A percentile compares a stretch with the other conserved stretches of the same genome.
Evolutionary conservation across 2,113 vertebrate species (phyloP).

Genomic region (Sylvia atricapilla): DNA sequence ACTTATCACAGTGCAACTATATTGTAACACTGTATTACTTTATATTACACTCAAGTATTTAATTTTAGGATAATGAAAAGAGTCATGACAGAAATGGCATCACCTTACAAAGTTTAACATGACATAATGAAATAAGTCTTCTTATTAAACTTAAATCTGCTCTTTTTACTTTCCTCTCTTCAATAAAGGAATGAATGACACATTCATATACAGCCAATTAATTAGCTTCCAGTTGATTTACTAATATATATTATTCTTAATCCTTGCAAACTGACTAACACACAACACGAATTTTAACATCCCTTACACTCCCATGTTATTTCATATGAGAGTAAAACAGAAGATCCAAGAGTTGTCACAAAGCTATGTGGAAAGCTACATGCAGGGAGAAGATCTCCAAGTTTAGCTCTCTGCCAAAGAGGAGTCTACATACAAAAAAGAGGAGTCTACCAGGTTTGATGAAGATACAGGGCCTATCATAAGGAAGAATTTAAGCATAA

Average conservation of each 20-base stretch:
- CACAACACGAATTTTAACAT: neutral
- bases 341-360: neutral
- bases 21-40: neutral
- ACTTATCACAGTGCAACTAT: neutral
- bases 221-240: neutral
- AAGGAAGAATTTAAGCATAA: neutral
- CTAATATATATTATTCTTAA: neutral
- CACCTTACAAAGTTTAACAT: neutral
- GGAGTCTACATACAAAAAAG: neutral
- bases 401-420: neutral
- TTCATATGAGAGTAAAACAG: neutral
- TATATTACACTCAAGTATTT: neutral
- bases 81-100: neutral
- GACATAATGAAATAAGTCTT: neutral
- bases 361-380: neutral
- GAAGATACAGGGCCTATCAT: neutral
- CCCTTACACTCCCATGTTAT: neutral
- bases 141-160: neutral
- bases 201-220: neutral
- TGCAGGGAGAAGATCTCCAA: neutral
- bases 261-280: neutral
- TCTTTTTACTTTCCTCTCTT: neutral
- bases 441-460: neutral
- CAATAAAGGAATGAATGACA: neutral
- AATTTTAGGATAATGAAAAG: neutral